Evolutionary conservation across 2,888 invertebrate species (phyloP).

Genomic region (Mimumesa dahlbomi): DNA sequence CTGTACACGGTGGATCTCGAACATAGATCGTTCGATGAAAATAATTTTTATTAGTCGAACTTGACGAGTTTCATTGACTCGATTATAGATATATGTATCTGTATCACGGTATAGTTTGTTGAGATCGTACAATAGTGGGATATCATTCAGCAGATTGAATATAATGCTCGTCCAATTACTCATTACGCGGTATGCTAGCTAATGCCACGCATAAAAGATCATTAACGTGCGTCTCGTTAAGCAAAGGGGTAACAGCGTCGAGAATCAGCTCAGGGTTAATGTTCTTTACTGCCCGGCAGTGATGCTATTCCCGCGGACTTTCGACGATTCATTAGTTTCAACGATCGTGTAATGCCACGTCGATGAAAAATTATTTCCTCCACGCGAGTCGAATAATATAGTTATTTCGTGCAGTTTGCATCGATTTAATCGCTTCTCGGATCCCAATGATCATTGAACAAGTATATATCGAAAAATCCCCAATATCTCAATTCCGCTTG

Average conservation of each 20-base stretch:
- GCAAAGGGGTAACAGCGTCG: conserved; percentile 10
- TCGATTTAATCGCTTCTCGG: too few relatives aligned
- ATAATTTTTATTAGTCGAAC: too few relatives aligned
- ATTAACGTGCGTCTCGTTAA: conserved; percentile 53
- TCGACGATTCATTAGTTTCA: conserved; percentile 22
- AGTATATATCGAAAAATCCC: too few relatives aligned
- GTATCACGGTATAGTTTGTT: background rate
- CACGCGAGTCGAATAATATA: too few relatives aligned
- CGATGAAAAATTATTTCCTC: too few relatives aligned
- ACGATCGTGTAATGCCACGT: background rate
- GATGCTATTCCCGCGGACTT: conserved; percentile 25
- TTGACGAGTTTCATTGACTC: too few relatives aligned
- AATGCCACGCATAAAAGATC: conserved; percentile 41
- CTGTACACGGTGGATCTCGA: too few relatives aligned
- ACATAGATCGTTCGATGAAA: too few relatives aligned
- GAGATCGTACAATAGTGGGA: background rate
- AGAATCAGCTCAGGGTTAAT: conserved; percentile 39
- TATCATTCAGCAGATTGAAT: conserved; percentile 10
- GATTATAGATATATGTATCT: too few relatives aligned
- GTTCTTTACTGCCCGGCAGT: conserved; percentile 29
- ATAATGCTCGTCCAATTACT: conserved; percentile 28
- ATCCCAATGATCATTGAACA: too few relatives aligned
- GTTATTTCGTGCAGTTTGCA: too few relatives aligned
- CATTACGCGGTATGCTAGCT: conserved; percentile 35
- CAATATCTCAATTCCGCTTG: too few relatives aligned